Conservation (phyloP, 2,888 invertebrate genomes). For the Charanyca ferruginea region DNA sequence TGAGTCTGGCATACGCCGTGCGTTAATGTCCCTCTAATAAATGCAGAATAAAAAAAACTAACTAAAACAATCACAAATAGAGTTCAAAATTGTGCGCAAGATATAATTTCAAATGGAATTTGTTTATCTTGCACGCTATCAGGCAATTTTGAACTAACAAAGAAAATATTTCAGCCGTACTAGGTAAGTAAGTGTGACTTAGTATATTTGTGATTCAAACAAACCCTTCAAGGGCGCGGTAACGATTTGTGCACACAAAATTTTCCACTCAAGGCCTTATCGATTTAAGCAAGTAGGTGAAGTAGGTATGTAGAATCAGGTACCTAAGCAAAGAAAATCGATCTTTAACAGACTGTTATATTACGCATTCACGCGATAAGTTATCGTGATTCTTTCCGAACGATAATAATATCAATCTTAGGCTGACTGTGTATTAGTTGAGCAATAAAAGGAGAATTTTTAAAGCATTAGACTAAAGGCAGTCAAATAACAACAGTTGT, state of each 20-base stretch:
- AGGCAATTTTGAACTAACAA: no score
- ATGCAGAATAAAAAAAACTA: no score
- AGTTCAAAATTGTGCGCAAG: no score
- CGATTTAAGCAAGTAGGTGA: slow-evolving; percentile 25
- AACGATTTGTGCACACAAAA: slow-evolving; percentile 30
- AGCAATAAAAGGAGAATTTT: neutral
- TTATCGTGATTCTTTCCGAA: slow-evolving; percentile 23
- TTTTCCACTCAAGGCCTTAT: slow-evolving; percentile 36
- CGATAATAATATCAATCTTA: slow-evolving; percentile 5
- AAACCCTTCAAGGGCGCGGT: slow-evolving; percentile 21
- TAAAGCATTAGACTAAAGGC: neutral
- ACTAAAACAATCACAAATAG: no score
- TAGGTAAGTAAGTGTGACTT: neutral
- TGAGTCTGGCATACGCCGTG: no score
- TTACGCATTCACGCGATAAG: slow-evolving; percentile 35
- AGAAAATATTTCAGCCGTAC: slow-evolving; percentile 23
- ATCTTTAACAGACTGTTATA: slow-evolving; percentile 21
- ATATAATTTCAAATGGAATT: no score
- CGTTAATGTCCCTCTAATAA: no score
- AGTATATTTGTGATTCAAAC: slow-evolving; percentile 15
- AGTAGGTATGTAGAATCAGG: slow-evolving; percentile 17
- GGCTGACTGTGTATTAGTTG: neutral
- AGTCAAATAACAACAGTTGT: no score
- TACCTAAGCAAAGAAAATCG: slow-evolving; percentile 22
- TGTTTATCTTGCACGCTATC: no score